phyloP scores from a whole-genome alignment of 2,797 vertebrate genomes.

The Halcyon leucocephala region DNA sequence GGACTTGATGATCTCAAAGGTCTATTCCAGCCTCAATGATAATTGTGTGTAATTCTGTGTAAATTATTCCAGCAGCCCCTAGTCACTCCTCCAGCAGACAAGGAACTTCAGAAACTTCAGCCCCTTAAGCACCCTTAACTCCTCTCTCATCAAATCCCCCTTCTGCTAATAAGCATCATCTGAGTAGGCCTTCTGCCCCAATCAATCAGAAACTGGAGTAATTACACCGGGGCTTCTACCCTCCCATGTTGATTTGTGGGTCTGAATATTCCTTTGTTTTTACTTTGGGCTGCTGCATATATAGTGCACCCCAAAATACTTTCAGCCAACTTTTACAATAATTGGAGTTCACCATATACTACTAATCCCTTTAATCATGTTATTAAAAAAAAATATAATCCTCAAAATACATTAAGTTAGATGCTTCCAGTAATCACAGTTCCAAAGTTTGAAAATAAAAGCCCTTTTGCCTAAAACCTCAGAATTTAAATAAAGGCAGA shows the following conservation, averaged over 20 bases:
- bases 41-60: too few relatives aligned
- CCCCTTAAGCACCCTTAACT: background rate
- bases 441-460: background rate
- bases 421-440: background rate
- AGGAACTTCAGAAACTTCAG: background rate
- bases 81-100: background rate
- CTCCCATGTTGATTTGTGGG: accelerated
- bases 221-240: background rate
- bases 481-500: background rate
- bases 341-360: background rate
- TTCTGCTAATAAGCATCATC: background rate
- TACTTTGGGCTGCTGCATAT: background rate
- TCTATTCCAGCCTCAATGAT: too few relatives aligned
- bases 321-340: background rate
- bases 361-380: background rate
- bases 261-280: background rate
- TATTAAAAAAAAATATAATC: background rate
- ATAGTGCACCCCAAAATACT: background rate
- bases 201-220: background rate
- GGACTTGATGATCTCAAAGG: too few relatives aligned
- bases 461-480: background rate
- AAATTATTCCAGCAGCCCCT: background rate
- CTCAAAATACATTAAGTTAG: background rate
- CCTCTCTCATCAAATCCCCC: background rate
- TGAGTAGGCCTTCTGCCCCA: background rate